Base-by-base conservation (phyloP, 2,797 vertebrate species). In the Sarcoramphus papa region DNA sequence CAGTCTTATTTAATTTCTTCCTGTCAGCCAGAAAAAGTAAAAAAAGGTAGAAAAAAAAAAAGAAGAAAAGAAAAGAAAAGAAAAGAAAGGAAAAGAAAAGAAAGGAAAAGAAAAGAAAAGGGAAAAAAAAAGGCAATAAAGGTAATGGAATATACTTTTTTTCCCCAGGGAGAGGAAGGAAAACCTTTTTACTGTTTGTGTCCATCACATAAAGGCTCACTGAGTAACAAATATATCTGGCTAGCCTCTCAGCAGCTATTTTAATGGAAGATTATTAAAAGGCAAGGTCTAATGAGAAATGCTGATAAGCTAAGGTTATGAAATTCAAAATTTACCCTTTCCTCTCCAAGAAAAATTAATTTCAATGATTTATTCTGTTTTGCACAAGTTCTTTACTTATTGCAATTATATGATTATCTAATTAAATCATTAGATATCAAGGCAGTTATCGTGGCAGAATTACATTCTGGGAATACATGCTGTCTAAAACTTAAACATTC, bases 361-460 rank as follows among this genome's bases (percentile, higher is more conserved):
- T 94, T 89, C 33, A 85, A 73, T 92, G 37, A 89, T 87, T 96
- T 95, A 74, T 91, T 93, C 22, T 11, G 37, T 88, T 83, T 92
- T 94, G 14, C 37, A 90, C 50, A 92, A 72, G 63, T 96, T 92
- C 54, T 95, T 90, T 92, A 88, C 85, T 95, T 80, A 78, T 20
- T 84, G 27, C 40, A 95, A 85, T 97, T 97, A 97, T 81, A 90
- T 93, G 74, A 98, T 97, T 98, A 94, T 75, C 90, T 96, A 95
- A 97, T 97, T 97, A 98, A 96, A 84, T 94, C 80, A 96, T 97
- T 97, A 96, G 56, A 60, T 94, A 97, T 85, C 79, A 94, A 97
- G 85, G 81, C 80, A 88, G 54, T 95, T 96, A 94, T 97, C 92
- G 92, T 73, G 78, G 70, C 68, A 92, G 93, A 97, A 96, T 85